Evolutionary conservation across 2,888 invertebrate species (phyloP).

Genomic region (Andrena minutula): DNA sequence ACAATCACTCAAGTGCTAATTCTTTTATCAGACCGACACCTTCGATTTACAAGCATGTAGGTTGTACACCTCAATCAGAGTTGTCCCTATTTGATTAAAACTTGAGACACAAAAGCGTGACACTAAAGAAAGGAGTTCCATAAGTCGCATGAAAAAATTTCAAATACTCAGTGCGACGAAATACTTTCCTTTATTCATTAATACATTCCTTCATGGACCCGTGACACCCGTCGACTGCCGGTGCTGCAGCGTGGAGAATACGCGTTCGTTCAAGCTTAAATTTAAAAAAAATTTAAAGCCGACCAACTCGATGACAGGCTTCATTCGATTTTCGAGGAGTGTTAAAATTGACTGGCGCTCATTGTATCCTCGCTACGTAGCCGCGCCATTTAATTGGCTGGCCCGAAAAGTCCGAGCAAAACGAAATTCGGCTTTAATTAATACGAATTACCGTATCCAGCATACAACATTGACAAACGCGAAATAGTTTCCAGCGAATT

Average conservation of each 20-base stretch:
- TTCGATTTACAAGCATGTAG: too few species aligned
- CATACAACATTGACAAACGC: conserved; percentile 34
- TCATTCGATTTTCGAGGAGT: conserved; percentile 17
- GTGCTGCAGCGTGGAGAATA: not conserved
- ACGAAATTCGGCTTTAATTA: conserved; percentile 51
- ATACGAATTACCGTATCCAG: conserved; percentile 44
- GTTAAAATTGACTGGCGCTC: conserved; percentile 25
- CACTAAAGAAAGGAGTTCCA: too few species aligned
- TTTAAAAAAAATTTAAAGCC: not conserved
- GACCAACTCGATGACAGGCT: not conserved
- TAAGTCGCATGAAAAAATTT: too few species aligned
- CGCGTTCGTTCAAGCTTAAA: not conserved
- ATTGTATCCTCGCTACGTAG: conserved; percentile 1
- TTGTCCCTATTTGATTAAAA: too few species aligned
- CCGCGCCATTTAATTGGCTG: conserved; percentile 25
- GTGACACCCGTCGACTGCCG: not conserved
- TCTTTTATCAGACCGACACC: too few species aligned
- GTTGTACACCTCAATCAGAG: too few species aligned
- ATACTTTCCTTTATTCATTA: too few species aligned
- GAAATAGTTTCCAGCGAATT: conserved; percentile 52
- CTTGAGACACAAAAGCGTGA: too few species aligned
- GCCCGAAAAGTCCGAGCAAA: conserved; percentile 35
- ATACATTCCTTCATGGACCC: too few species aligned
- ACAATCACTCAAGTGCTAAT: too few species aligned
- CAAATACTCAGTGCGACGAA: too few species aligned